These are phyloP conservation scores for Lomographa bimaculata DNA, from an alignment of 2,888 invertebrate species.

Conservation along the genomic window DNA sequence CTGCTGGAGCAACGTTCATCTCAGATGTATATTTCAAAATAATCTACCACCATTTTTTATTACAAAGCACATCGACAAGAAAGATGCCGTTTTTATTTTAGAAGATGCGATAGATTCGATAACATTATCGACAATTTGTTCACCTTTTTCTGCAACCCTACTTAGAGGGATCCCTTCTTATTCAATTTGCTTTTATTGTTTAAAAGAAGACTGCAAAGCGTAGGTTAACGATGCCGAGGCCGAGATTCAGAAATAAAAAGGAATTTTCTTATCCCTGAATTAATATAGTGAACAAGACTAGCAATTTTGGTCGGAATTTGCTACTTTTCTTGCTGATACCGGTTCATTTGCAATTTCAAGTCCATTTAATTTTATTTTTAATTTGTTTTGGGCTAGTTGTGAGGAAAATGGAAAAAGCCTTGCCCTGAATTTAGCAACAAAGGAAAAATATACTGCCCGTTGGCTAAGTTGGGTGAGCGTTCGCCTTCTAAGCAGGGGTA, in stretches of 20 bases:
- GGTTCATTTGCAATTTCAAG: constrained; percentile 39
- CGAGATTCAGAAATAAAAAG: constrained; percentile 45
- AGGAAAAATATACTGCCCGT: too few species aligned
- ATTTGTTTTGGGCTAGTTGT: constrained; percentile 13
- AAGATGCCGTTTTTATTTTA: too few species aligned
- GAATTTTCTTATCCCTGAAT: constrained; percentile 50
- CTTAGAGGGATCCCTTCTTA: constrained; percentile 48
- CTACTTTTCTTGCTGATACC: constrained; percentile 34
- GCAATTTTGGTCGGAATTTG: constrained; percentile 44
- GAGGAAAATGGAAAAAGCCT: too few species aligned
- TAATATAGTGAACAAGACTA: constrained; percentile 54
- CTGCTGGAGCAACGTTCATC: too few species aligned
- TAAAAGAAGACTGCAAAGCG: constrained; percentile 56
- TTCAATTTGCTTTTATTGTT: constrained; percentile 65
- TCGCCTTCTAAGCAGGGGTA: too few species aligned
- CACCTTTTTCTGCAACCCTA: constrained; percentile 19
- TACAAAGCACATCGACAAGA: too few species aligned
- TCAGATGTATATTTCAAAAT: too few species aligned
- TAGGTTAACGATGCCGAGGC: constrained; percentile 48
- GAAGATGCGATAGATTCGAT: too few species aligned
- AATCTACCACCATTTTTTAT: too few species aligned
- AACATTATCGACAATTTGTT: constrained; percentile 5
- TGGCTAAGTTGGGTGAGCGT: too few species aligned
- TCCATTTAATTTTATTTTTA: constrained; percentile 39
- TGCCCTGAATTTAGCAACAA: too few species aligned